Conservation (phyloP, 2,888 invertebrate genomes). For the Eupithecia insigniata region DNA sequence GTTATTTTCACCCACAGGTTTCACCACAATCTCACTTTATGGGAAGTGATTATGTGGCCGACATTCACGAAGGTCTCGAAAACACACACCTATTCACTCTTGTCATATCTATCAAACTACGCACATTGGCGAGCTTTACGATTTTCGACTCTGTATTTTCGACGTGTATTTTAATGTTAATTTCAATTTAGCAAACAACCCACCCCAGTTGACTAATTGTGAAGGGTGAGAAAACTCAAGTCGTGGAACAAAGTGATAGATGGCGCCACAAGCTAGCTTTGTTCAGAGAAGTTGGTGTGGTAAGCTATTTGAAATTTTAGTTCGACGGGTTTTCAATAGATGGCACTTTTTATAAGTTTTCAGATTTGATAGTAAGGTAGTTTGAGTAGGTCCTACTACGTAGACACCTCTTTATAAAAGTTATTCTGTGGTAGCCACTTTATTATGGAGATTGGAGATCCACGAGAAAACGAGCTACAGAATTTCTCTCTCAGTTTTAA, state of each 20-base stretch:
- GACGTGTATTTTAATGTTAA: not conserved
- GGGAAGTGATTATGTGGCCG: no score
- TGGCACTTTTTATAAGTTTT: conserved; percentile 45
- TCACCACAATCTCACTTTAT: no score
- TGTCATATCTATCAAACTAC: no score
- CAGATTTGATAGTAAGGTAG: not conserved
- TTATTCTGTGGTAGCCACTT: no score
- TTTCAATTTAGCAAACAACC: not conserved
- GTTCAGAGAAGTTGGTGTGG: not conserved
- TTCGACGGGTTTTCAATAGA: conserved; percentile 44
- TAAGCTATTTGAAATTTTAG: conserved; percentile 15
- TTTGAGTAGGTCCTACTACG: no score
- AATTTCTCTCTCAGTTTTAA: not conserved
- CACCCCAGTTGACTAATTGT: not conserved
- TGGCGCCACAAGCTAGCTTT: conserved; percentile 26
- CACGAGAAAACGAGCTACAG: not conserved
- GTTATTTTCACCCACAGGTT: no score
- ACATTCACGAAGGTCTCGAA: no score
- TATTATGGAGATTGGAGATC: not conserved
- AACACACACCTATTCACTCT: no score
- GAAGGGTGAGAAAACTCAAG: not conserved
- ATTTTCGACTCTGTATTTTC: not conserved
- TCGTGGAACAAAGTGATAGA: conserved; percentile 16
- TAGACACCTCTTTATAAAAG: no score
- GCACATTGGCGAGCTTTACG: not conserved